These are phyloP conservation scores for Cactoblastis cactorum DNA, from an alignment of 2,888 invertebrate species.

Conservation along the genomic window DNA sequence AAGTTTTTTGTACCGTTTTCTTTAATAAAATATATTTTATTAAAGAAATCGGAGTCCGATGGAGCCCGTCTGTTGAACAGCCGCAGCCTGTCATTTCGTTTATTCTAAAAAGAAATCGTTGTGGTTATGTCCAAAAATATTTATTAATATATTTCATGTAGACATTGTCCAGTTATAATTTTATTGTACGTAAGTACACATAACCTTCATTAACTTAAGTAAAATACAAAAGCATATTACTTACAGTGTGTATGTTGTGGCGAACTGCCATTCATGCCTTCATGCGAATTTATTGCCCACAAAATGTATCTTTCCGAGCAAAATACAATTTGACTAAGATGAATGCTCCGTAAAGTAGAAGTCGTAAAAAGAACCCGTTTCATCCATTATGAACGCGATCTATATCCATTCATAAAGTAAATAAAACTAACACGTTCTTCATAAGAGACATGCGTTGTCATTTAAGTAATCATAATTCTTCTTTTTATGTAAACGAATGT, in stretches of 20 bases:
- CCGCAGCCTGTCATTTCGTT: too few species aligned
- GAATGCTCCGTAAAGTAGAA: conserved; percentile 39
- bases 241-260: conserved; percentile 16
- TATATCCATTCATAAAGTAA: conserved; percentile 37
- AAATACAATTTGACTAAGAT: conserved; percentile 52
- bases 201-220: conserved; percentile 23
- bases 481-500: background rate
- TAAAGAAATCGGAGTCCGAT: too few species aligned
- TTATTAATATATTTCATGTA: background rate
- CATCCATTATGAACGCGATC: conserved; percentile 33
- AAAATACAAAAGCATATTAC: conserved; percentile 8
- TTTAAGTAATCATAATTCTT: background rate
- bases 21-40: too few species aligned
- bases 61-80: too few species aligned
- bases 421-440: conserved; percentile 34
- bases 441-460: background rate
- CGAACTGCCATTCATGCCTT: conserved; percentile 20
- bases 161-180: background rate
- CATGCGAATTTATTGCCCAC: conserved; percentile 33
- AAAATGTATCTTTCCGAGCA: conserved; percentile 33
- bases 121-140: too few species aligned
- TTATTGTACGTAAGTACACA: too few species aligned
- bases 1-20: too few species aligned
- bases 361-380: conserved; percentile 39
- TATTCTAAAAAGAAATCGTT: too few species aligned